Conservation (phyloP, 1,140 invertebrate species). For the Phocides pigmalion region DNA sequence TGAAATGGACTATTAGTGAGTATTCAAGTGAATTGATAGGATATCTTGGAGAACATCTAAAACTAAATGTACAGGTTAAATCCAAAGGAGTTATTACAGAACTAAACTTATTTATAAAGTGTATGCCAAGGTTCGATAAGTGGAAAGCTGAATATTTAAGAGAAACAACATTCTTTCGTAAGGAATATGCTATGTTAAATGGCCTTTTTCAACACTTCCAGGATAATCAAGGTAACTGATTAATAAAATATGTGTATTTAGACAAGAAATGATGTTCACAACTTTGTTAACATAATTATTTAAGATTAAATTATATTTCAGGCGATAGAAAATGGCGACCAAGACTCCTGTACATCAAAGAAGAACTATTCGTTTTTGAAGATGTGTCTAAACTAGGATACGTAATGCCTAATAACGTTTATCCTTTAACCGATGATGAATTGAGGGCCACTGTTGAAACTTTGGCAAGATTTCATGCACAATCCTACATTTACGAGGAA, state of each 20-base stretch:
- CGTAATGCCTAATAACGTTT: conserved; percentile 50
- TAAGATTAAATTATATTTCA: too few species aligned
- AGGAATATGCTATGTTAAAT: conserved; percentile 64
- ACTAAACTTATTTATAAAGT: conserved; percentile 62
- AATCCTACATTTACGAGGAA: conserved; percentile 83
- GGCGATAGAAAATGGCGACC: conserved; percentile 60
- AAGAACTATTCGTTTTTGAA: conserved; percentile 70
- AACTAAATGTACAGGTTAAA: conserved; percentile 46
- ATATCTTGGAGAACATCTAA: conserved; percentile 68
- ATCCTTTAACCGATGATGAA: conserved; percentile 75
- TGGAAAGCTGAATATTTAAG: conserved; percentile 61
- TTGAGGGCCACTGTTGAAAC: conserved; percentile 78
- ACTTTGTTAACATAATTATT: too few species aligned
- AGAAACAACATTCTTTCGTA: conserved; percentile 62
- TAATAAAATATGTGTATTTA: background rate
- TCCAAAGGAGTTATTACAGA: conserved; percentile 30
- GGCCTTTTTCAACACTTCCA: conserved; percentile 57
- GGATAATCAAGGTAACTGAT: conserved; percentile 50
- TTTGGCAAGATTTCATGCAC: conserved; percentile 84
- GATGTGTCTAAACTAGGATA: conserved; percentile 61
- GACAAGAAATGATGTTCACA: too few species aligned
- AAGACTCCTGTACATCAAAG: conserved; percentile 49
- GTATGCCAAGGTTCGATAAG: conserved; percentile 55
- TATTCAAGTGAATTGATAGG: conserved; percentile 58
- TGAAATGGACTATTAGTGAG: conserved; percentile 49